phyloP scores from a whole-genome alignment of 1,140 invertebrate species.

The Drosophila sturtevanti region DNA sequence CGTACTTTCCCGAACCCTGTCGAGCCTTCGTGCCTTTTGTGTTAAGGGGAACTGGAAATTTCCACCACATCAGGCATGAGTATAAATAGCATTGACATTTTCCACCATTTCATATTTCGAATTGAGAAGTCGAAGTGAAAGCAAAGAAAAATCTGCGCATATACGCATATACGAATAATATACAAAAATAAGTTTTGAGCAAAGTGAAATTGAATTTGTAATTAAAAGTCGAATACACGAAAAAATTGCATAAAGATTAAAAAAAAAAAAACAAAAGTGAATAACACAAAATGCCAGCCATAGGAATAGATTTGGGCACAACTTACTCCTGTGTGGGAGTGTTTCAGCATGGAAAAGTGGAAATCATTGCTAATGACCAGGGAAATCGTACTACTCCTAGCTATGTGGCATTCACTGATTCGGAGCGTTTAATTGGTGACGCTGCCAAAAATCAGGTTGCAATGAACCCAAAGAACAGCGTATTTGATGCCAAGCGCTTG shows the following conservation, averaged over 20 bases:
- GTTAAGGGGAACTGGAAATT: neutral
- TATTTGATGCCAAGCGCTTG: slow-evolving; percentile 89
- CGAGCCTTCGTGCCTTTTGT: too few species aligned
- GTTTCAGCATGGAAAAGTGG: slow-evolving; percentile 92
- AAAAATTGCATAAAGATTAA: neutral
- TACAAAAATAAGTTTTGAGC: too few species aligned
- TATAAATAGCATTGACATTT: neutral
- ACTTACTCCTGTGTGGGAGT: slow-evolving; percentile 92
- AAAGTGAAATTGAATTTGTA: neutral
- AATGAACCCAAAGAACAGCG: slow-evolving; percentile 92
- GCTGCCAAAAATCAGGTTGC: slow-evolving; percentile 89
- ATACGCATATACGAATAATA: too few species aligned
- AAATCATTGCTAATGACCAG: slow-evolving; percentile 96
- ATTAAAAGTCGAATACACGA: neutral
- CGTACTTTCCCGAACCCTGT: neutral
- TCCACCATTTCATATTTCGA: neutral
- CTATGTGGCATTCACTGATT: slow-evolving; percentile 95
- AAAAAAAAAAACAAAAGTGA: slow-evolving; percentile 83
- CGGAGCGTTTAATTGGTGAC: slow-evolving; percentile 94
- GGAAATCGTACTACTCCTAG: slow-evolving; percentile 95
- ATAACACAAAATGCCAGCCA: slow-evolving; percentile 86
- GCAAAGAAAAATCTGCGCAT: too few species aligned
- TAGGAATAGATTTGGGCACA: slow-evolving; percentile 90
- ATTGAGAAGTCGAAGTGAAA: neutral
- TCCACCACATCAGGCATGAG: neutral